Percentiles rank a stretch among this genome's conserved stretches.
Conservation (phyloP, 2,888 invertebrate genomes). For the Stenodera caucasica region DNA sequence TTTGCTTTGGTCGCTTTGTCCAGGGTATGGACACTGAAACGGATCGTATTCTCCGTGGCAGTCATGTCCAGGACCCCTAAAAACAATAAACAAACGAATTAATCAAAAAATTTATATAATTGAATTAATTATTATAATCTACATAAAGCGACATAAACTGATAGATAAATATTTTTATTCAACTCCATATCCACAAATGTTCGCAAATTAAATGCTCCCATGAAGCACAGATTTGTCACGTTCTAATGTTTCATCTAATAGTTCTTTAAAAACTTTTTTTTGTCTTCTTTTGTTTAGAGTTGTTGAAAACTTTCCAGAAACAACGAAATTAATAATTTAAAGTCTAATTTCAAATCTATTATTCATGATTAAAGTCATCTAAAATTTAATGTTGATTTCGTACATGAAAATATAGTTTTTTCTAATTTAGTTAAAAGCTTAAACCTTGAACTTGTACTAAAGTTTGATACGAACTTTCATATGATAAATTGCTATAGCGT, state of each 20-base stretch:
- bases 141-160: background rate
- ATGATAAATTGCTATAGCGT: background rate
- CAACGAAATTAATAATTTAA: too few species aligned
- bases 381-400: too few species aligned
- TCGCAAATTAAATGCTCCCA: slow-evolving; percentile 13
- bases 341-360: too few species aligned
- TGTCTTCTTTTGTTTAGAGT: too few species aligned
- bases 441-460: background rate
- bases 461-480: background rate
- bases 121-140: slow-evolving; percentile 2
- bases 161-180: background rate
- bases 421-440: background rate
- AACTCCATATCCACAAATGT: background rate
- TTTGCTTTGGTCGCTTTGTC: slow-evolving; percentile 99
- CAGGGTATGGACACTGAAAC: slow-evolving; percentile 95
- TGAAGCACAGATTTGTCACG: slow-evolving; percentile 8
- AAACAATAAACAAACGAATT: slow-evolving; percentile 40
- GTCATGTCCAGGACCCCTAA: slow-evolving; percentile 82
- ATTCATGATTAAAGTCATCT: too few species aligned
- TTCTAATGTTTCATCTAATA: background rate
- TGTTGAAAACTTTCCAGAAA: too few species aligned
- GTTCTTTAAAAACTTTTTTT: background rate
- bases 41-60: slow-evolving; percentile 80
- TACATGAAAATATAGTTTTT: too few species aligned
- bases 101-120: background rate